A percentile compares a stretch with the other conserved stretches of the same genome.
phyloP scores from a whole-genome alignment of 2,888 invertebrate genomes.

The Germaria angustata region DNA sequence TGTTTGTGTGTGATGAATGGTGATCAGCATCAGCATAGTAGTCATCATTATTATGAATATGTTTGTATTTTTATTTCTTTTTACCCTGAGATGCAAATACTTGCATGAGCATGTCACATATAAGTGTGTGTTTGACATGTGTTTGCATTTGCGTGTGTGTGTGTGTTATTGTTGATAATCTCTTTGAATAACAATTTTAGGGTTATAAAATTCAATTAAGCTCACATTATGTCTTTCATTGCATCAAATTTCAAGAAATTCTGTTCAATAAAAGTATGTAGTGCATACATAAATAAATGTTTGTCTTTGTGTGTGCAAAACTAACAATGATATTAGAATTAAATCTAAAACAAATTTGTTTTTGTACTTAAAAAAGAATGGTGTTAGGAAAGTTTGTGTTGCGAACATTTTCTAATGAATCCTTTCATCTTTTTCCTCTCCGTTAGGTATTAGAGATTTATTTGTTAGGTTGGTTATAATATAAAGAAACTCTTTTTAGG shows the following conservation, averaged over 20 bases:
- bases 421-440: conserved; percentile 29
- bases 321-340: conserved; percentile 64
- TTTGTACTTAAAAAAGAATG: conserved; percentile 52
- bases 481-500: background rate
- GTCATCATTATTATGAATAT: background rate
- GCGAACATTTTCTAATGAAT: conserved; percentile 30
- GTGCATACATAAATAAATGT: background rate
- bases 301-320: conserved; percentile 21
- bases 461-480: background rate
- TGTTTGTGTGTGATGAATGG: background rate
- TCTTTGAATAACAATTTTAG: conserved; percentile 66
- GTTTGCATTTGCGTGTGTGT: background rate
- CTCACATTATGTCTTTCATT: conserved; percentile 64
- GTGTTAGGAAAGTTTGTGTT: conserved; percentile 24
- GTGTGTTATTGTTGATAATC: conserved; percentile 59
- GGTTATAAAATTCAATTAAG: conserved; percentile 67
- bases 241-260: conserved; percentile 60
- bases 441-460: conserved; percentile 39
- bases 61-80: background rate
- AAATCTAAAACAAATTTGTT: conserved; percentile 63
- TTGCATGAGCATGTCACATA: background rate
- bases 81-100: background rate
- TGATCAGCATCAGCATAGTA: background rate
- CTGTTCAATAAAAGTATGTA: conserved; percentile 37
- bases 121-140: conserved; percentile 1